These are phyloP conservation scores for Trilocha varians DNA, from an alignment of 2,888 invertebrate species.

Conservation along the genomic window DNA sequence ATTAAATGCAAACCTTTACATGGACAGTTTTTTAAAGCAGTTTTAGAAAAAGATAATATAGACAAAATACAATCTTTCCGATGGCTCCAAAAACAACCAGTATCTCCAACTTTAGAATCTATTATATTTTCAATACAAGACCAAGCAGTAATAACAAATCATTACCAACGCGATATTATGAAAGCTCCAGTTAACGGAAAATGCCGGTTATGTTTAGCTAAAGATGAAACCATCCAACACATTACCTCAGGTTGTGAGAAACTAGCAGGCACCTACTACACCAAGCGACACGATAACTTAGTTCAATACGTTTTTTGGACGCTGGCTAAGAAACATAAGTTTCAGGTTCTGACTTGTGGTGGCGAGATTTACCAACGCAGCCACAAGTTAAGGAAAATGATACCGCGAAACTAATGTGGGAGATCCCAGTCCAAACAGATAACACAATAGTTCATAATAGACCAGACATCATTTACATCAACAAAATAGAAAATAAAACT, in stretches of 20 bases:
- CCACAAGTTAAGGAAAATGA: slow-evolving; percentile 5
- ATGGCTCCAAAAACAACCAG: slow-evolving; percentile 1
- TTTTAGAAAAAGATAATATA: neutral
- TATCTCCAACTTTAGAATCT: neutral
- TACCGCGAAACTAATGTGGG: slow-evolving; percentile 4
- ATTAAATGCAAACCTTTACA: neutral
- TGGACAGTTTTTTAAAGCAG: slow-evolving; percentile 1
- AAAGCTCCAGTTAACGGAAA: slow-evolving; percentile 5
- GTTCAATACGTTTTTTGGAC: too few species aligned
- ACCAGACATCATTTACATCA: slow-evolving; percentile 6
- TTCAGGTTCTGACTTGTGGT: too few species aligned
- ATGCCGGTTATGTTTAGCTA: slow-evolving; percentile 7
- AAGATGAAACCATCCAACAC: slow-evolving; percentile 11
- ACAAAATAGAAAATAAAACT: too few species aligned
- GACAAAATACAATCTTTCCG: neutral
- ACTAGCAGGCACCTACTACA: slow-evolving; percentile 11
- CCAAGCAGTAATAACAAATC: slow-evolving; percentile 1
- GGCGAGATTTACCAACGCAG: neutral
- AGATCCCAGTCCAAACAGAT: slow-evolving; percentile 2
- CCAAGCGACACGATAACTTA: slow-evolving; percentile 5
- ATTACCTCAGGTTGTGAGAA: slow-evolving; percentile 12
- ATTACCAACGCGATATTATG: neutral
- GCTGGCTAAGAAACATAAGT: too few species aligned
- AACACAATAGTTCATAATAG: slow-evolving; percentile 4
- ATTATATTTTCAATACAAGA: slow-evolving; percentile 3